A percentile compares a stretch with the other conserved stretches of the same genome.
Conservation (phyloP, 2,888 invertebrate species). For the Therioaphis trifolii region DNA sequence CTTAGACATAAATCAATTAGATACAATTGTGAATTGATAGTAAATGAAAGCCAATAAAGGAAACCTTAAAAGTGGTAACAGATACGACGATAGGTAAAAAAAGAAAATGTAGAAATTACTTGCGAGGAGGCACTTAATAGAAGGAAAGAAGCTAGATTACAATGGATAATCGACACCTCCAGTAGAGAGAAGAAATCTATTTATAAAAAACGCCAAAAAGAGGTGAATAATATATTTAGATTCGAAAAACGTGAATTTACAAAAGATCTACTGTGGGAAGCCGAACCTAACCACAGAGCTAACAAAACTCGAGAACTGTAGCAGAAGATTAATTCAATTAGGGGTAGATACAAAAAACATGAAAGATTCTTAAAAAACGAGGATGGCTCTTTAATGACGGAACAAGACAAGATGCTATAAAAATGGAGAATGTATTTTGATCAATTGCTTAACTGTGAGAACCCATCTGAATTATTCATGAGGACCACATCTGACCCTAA, state of each 20-base stretch:
- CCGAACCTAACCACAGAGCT: no score
- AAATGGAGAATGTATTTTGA: background rate
- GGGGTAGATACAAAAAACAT: constrained; percentile 6
- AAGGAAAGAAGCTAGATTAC: constrained; percentile 11
- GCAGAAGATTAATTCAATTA: constrained; percentile 25
- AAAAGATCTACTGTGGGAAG: no score
- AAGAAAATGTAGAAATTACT: constrained; percentile 1
- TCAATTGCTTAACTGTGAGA: background rate
- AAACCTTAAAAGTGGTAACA: constrained; percentile 13
- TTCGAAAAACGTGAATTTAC: constrained; percentile 36
- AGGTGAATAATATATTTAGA: constrained; percentile 34
- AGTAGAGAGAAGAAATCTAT: constrained; percentile 15
- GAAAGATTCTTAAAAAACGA: no score
- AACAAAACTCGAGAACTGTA: no score
- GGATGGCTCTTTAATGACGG: background rate
- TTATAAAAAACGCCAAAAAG: constrained; percentile 29
- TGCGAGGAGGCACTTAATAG: constrained; percentile 1
- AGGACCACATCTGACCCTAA: constrained; percentile 5
- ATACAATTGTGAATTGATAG: no score
- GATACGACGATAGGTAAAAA: constrained; percentile 10
- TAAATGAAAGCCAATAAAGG: no score
- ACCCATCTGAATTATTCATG: background rate
- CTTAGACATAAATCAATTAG: background rate
- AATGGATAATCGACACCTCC: constrained; percentile 4
- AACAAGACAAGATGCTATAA: background rate